Evolutionary conservation across 2,113 vertebrate genomes (phyloP).

Genomic region (Halichoerus grypus): DNA sequence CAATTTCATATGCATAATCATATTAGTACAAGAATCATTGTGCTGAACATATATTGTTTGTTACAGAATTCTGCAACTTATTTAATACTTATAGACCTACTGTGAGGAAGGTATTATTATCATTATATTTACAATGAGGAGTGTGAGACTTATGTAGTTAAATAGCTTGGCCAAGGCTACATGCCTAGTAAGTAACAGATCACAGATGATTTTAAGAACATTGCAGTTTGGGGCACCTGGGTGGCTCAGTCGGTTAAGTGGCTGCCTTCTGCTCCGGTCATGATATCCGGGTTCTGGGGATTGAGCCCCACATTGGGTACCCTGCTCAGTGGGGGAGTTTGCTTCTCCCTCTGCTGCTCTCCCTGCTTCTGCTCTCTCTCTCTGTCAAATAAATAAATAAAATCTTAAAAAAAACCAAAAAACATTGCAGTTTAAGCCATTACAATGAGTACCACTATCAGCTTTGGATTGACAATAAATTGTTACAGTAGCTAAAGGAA

Average conservation of each 20-base stretch:
- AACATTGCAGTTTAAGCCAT: background rate
- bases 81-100: background rate
- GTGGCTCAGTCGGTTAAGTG: no score
- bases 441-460: background rate
- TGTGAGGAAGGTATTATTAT: background rate
- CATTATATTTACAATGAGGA: conserved; percentile 1
- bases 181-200: conserved; percentile 19
- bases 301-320: no score
- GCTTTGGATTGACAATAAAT: background rate
- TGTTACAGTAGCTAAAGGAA: conserved; percentile 28
- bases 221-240: background rate
- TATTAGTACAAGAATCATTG: conserved; percentile 1
- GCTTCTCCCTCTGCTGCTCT: no score
- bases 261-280: no score
- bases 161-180: background rate
- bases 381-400: no score
- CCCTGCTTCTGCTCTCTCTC: no score
- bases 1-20: conserved; percentile 35
- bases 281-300: no score
- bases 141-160: conserved; percentile 24
- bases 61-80: conserved; percentile 49
- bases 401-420: background rate
- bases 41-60: background rate
- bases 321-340: no score
- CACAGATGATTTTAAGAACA: conserved; percentile 1